Evolutionary conservation across 2,888 invertebrate genomes (phyloP).

Genomic region (Andrena haemorrhoa): DNA sequence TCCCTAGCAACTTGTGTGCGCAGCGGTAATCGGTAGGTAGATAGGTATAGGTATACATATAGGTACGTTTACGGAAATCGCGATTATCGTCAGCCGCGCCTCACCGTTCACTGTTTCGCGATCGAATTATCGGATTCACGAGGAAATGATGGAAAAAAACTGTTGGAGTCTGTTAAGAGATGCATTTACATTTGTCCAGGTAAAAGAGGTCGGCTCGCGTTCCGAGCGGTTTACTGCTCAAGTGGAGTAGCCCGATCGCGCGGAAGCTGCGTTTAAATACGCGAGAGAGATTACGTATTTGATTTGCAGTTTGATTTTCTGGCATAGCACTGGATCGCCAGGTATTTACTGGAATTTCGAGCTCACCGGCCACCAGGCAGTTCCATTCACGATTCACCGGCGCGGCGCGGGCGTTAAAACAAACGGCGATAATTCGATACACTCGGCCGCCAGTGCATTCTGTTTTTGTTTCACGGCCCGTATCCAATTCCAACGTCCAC

Average conservation of each 20-base stretch:
- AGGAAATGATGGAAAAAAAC: neutral
- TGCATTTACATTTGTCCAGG: neutral
- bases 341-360: neutral
- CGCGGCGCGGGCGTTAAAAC: slow-evolving; percentile 10
- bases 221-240: neutral
- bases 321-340: neutral
- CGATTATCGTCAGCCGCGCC: neutral
- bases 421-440: slow-evolving; percentile 20
- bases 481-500: neutral
- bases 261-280: neutral
- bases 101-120: neutral
- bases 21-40: slow-evolving; percentile 8
- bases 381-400: slow-evolving; percentile 10
- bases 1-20: neutral
- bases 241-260: neutral
- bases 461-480: slow-evolving; percentile 8
- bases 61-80: slow-evolving; percentile 21
- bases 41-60: too few relatives aligned
- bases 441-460: slow-evolving; percentile 2
- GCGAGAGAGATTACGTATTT: slow-evolving; percentile 1
- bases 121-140: neutral
- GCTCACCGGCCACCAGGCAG: neutral
- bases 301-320: slow-evolving; percentile 1
- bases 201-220: too few relatives aligned
- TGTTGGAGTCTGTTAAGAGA: neutral